Base-by-base conservation (phyloP, 2,888 invertebrate species). In the Perdita meconis region DNA sequence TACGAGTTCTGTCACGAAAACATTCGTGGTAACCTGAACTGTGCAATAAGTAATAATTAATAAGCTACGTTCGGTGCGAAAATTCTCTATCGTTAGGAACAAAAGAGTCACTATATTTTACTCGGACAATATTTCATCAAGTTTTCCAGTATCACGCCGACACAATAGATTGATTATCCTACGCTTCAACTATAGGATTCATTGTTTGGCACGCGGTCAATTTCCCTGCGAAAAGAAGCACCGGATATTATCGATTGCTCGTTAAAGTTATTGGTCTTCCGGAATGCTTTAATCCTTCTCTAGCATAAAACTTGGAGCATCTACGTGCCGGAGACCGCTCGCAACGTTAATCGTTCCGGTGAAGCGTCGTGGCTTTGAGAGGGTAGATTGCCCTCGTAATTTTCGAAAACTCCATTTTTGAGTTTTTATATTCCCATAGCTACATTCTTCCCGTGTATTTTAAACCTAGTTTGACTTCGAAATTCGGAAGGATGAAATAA, bases 201-300 rank as follows among this genome's bases (percentile, higher is more conserved):
- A 84, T 84, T 55, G 75, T 78, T 82, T 83, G 88, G 85, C 86
- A 76, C 59, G 34, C 61, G 34, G 77, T 86, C 88, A 85, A 81
- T 78, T 83, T 47, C 70, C 71, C 53, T 42, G 44, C 67, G 70
- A 55, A 50, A 67, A 75, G 75, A 76, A 79, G 61, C 51, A 51
- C 73, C 79, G 82, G 81, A 83, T 78, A 78, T 60, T 77, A 85
- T 86, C 81, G 79, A 81, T 72, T 71, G 68, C 36, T 50, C 50
- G 67, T 30, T 57, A 61, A 81, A 83, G 80, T 80, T 84, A 82
- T 74, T 78, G 72, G 66, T 38, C 51, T 63, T 61, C 68, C 61
- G 65, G 42, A 42, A 22, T 42, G 13, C 51, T 64, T 64, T 72
- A 68, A 65, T 77, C 57, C 56, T 40, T 24, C 51, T 16, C 12